Evolutionary conservation across 2,113 vertebrate genomes (phyloP), one percentile per base, ranked within the genome.

Genomic region (Mobula birostris): DNA sequence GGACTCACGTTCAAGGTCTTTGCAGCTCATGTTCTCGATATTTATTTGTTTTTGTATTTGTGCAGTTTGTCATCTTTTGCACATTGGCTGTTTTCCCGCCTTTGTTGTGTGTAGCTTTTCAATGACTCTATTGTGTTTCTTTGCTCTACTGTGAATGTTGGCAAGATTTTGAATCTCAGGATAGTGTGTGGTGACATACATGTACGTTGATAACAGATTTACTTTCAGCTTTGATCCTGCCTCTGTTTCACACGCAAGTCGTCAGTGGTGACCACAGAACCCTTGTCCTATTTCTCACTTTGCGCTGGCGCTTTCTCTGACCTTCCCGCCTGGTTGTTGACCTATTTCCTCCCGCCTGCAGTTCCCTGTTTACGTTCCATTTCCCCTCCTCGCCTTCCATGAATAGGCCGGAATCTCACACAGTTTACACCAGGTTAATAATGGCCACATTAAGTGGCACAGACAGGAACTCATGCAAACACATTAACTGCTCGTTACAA

Each of bases 391-490:
- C n/a, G 27, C 29, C 58, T 7, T 63, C 58, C n/a, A 7, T 63
- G 29, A n/a, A 61, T 63, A 24, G 56, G 61, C 29, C n/a, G 56
- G 6, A 12, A 29, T 87, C 61, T 66, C 15, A 8, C 85, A 90
- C 85, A 68, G 61, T 68, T 90, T n/a, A 32, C n/a, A 63, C n/a
- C 61, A 66, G 29, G 61, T 32, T 90, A 90, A 90, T 90, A 90
- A 90, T 90, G 85, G n/a, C 85, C 40, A 90, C 63, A 90, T 21
- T 90, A 68, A 66, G 19, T n/a, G 14, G 15, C 61, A 19, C 85
- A 66, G 61, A 66, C 61, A 68, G 85, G 58, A 90, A 90, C 63
- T 66, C 66, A 32, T 32, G 61, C 85, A 90, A 90, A 90, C 63
- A 90, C n/a, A 90, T 66, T 90, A 90, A 66, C 61, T 68, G 15